phyloP scores from a whole-genome alignment of 2,797 vertebrate species.

The Loris lydekkerianus region DNA sequence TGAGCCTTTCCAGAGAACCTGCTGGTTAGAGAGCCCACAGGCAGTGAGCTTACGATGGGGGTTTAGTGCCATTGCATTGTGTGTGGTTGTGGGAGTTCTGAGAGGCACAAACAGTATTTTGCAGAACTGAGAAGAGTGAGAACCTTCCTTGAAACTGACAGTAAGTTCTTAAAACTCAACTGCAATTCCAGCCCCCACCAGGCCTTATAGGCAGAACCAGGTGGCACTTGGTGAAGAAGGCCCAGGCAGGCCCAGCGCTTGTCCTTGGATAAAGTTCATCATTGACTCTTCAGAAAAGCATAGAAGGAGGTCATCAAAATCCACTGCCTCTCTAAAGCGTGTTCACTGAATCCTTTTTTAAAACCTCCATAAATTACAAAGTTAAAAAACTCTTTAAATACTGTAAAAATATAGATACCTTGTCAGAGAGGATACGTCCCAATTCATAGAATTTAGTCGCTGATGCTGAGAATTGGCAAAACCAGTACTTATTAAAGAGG shows the following conservation, averaged over 20 bases:
- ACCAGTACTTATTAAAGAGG: background rate
- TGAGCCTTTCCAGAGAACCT: background rate
- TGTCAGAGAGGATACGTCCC: background rate
- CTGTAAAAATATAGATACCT: background rate
- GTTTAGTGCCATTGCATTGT: background rate
- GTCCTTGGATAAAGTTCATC: background rate
- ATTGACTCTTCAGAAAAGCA: background rate
- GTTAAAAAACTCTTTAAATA: conserved; percentile 9
- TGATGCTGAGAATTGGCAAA: conserved; percentile 19
- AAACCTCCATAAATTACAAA: conserved; percentile 7
- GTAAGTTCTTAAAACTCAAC: background rate
- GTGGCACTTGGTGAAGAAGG: background rate
- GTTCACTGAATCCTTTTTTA: background rate
- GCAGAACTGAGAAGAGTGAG: background rate
- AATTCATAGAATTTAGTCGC: background rate
- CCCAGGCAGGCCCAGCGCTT: background rate
- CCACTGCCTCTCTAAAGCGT: background rate
- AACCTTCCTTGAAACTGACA: conserved; percentile 32
- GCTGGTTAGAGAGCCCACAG: background rate
- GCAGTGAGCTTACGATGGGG: background rate
- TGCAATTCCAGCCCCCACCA: background rate
- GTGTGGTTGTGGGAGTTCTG: too few species aligned
- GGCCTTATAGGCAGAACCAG: background rate
- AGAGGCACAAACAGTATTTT: background rate
- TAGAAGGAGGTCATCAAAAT: background rate